Base-by-base conservation (phyloP, 35 echinoderm and acorn worm genomes). In the Ophioderma brevispina region DNA sequence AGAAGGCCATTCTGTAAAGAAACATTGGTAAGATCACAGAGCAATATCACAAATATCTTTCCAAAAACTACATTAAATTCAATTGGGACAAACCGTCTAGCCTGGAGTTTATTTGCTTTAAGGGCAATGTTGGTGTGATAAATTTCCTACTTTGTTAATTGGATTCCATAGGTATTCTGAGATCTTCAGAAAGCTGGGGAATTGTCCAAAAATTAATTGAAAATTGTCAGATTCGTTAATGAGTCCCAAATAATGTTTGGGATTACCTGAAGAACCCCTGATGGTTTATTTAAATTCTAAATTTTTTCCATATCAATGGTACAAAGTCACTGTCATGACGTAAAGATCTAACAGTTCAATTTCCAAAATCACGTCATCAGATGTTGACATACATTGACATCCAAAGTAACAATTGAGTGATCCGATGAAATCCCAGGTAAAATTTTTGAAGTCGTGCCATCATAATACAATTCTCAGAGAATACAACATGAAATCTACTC, bases 131-230 rank as follows among this genome's bases (percentile, higher is more conserved):
- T 36, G 25, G 85, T 87, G 25, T 76, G 30, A 77, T 76, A 39
- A 87, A 87, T 10, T 36, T 87, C 85, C 3, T 21, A 14, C 23
- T 76, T 87, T 36, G 59, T 76, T 31, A 87, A 76, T 38, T 35
- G 64, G 21, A 25, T 56, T 8, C 76, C 38, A 25, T 76, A 41
- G 38, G 23, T 38, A 76, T 0, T 37, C 37, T 75, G 39, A 37
- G 25, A 76, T 87, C 35, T 14, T 87, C 85, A n/a, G 28, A n/a
- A 8, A 87, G 41, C 28, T 76, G 76, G 21, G 85, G 85, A 32
- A 32, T 1, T 31, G 76, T 87, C 37, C 31, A 87, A 37, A 77
- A 87, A 87, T 25, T 77, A 36, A 75, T 35, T 41, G 37, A 39
- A 31, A n/a, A 85, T 32, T 85, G 19, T 1, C 43, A 46, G 41